Evolutionary conservation across 2,113 vertebrate species (phyloP).

Genomic region (Muntiacus reevesi): DNA sequence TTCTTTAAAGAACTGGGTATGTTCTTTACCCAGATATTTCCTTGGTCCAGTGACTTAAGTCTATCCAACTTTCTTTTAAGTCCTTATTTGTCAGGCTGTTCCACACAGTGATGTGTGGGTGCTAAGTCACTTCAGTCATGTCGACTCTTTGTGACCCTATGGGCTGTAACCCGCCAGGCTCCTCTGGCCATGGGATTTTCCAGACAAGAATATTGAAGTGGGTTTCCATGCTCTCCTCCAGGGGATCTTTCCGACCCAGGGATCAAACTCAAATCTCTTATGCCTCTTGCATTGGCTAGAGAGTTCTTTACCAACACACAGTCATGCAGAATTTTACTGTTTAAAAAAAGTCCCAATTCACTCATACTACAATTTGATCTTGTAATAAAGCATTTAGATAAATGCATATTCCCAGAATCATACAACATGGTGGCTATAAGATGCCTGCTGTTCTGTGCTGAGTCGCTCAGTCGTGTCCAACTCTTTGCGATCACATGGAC

Average conservation of each 20-base stretch:
- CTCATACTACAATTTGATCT: background rate
- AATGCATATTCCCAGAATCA: background rate
- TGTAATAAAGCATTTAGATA: background rate
- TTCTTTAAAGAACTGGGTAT: background rate
- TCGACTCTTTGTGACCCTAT: background rate
- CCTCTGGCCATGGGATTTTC: background rate
- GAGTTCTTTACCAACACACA: background rate
- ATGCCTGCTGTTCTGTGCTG: background rate
- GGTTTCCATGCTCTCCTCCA: background rate
- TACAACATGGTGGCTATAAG: background rate
- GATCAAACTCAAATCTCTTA: background rate
- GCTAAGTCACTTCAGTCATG: background rate
- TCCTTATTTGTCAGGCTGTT: background rate
- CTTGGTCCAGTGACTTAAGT: background rate
- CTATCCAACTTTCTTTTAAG: background rate
- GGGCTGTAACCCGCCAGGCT: background rate
- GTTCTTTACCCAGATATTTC: background rate
- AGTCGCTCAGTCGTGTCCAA: rapidly evolving
- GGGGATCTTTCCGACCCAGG: background rate
- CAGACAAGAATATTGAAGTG: background rate
- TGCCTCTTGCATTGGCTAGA: background rate
- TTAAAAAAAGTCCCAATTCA: background rate
- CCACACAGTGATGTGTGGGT: background rate
- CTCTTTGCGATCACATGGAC: background rate
- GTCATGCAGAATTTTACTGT: background rate